Evolutionary conservation across 2,113 vertebrate species (phyloP).

Genomic region (Promerops cafer): DNA sequence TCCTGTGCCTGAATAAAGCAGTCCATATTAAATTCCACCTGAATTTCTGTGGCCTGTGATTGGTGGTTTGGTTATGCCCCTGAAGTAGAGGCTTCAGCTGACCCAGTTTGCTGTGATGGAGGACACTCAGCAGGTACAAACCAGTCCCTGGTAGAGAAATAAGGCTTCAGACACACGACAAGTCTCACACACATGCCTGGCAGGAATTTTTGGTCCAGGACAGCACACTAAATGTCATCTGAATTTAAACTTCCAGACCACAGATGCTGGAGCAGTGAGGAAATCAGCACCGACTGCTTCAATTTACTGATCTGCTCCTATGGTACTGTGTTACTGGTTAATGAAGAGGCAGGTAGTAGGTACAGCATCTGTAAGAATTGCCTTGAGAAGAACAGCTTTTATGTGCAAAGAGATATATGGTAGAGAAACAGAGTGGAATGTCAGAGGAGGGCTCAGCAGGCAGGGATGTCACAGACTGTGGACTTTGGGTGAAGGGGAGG

Average conservation of each 20-base stretch:
- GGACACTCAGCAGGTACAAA: too few species aligned
- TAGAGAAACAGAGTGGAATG: not conserved
- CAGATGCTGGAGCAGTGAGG: not conserved
- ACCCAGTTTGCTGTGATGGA: too few species aligned
- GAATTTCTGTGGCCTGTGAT: too few species aligned
- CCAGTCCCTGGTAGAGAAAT: not conserved
- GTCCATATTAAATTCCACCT: too few species aligned
- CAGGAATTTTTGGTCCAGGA: not conserved
- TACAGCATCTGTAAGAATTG: not conserved
- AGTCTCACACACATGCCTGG: not conserved
- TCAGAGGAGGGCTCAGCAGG: not conserved
- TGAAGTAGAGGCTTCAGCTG: too few species aligned
- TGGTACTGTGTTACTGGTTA: not conserved
- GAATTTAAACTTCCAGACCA: not conserved
- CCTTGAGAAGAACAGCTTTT: not conserved
- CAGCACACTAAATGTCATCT: not conserved
- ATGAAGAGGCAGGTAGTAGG: not conserved
- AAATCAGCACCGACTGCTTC: not conserved
- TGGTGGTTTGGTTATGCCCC: too few species aligned
- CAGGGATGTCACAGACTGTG: fast-evolving
- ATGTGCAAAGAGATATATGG: not conserved
- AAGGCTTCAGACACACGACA: not conserved
- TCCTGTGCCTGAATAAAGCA: too few species aligned
- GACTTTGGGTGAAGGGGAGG: not conserved
- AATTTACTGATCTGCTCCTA: not conserved